A percentile compares a stretch with the other conserved stretches of the same genome.
phyloP scores from a whole-genome alignment of 2,797 vertebrate species.

The Notamacropus eugenii region DNA sequence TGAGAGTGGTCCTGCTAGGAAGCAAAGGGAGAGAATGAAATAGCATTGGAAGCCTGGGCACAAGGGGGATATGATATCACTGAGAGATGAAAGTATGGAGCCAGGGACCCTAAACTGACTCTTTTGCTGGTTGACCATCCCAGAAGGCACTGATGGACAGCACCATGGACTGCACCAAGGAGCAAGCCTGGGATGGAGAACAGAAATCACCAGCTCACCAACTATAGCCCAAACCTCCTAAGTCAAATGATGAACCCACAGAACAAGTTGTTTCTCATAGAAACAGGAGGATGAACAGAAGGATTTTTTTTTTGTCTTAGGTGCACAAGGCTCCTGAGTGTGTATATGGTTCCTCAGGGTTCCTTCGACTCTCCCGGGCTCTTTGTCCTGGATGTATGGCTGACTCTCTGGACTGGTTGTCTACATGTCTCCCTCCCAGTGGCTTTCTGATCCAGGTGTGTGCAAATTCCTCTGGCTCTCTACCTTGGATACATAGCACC shows the following conservation, averaged over 20 bases:
- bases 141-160: neutral
- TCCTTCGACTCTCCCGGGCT: neutral
- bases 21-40: neutral
- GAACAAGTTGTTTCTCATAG: neutral
- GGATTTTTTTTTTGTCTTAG: neutral
- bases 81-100: neutral
- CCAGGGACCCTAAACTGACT: neutral
- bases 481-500: neutral
- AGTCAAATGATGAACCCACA: neutral
- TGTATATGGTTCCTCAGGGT: too few species aligned
- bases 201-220: neutral
- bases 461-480: neutral
- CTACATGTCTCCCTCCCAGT: neutral
- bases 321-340: too few species aligned
- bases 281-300: neutral
- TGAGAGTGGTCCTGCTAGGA: constrained; percentile 37
- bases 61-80: neutral
- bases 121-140: too few species aligned
- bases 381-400: neutral
- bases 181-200: neutral
- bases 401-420: neutral
- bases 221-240: neutral
- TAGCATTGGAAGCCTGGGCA: neutral
- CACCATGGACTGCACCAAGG: neutral
- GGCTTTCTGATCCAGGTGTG: neutral